These are phyloP conservation scores for Leiothrix lutea DNA, from an alignment of 2,113 vertebrate genomes.

Conservation along the genomic window DNA sequence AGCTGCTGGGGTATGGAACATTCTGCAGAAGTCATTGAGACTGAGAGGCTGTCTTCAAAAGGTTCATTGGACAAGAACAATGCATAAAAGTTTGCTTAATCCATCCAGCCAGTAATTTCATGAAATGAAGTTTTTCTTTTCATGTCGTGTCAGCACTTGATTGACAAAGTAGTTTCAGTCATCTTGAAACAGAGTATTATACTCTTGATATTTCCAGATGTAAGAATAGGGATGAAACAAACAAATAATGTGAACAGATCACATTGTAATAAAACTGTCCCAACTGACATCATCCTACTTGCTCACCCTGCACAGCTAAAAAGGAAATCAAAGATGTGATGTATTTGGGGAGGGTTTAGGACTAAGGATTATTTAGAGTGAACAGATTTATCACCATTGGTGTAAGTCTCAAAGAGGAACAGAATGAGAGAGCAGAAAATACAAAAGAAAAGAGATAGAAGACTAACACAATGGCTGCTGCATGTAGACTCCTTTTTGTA, in stretches of 20 bases:
- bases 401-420: not conserved
- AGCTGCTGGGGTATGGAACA: not conserved
- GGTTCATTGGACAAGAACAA: not conserved
- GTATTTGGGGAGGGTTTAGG: not conserved
- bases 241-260: not conserved
- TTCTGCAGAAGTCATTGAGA: not conserved
- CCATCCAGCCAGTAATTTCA: not conserved
- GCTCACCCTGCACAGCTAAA: not conserved
- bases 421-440: not conserved
- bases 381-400: not conserved
- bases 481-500: not conserved
- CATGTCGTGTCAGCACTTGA: not conserved
- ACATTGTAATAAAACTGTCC: not conserved
- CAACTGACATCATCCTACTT: not conserved
- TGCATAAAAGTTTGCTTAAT: not conserved
- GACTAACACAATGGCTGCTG: not conserved
- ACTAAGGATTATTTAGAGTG: not conserved
- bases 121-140: not conserved
- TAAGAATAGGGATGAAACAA: not conserved
- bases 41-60: not conserved
- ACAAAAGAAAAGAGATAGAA: not conserved
- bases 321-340: not conserved
- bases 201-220: not conserved
- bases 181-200: not conserved
- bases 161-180: not conserved